phyloP scores from a whole-genome alignment of 2,888 invertebrate genomes.

The Pardosa pseudoannulata region DNA sequence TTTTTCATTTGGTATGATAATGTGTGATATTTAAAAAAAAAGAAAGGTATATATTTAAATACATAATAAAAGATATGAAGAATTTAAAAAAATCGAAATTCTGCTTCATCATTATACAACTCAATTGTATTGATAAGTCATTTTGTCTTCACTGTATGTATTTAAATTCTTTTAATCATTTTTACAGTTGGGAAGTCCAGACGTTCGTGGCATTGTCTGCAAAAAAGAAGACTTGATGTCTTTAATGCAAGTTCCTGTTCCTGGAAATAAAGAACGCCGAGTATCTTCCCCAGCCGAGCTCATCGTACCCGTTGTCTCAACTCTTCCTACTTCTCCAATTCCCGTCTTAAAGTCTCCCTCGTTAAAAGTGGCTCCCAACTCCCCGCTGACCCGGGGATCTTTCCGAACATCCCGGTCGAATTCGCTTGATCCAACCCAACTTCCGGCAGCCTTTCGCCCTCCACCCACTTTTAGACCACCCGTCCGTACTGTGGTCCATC shows the following conservation, averaged over 20 bases:
- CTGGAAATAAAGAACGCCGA: constrained; percentile 35
- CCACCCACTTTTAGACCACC: constrained; percentile 12
- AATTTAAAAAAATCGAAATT: no score
- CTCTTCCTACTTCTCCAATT: constrained; percentile 53
- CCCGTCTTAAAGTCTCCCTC: constrained; percentile 59
- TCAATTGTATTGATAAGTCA: no score
- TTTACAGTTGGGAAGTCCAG: constrained; percentile 47
- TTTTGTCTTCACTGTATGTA: no score
- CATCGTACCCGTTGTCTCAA: constrained; percentile 51
- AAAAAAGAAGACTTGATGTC: constrained; percentile 68
- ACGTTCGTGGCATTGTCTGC: constrained; percentile 65
- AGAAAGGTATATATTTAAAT: no score
- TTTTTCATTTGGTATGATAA: no score
- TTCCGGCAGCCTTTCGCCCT: constrained; percentile 26
- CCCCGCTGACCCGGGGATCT: constrained; percentile 37
- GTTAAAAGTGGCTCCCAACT: constrained; percentile 55
- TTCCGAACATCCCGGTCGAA: constrained; percentile 55
- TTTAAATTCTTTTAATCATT: not conserved
- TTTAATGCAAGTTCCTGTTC: constrained; percentile 31
- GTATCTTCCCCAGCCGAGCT: constrained; percentile 65
- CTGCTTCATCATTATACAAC: no score
- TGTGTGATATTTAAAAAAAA: no score
- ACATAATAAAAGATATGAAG: no score
- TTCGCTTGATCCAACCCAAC: constrained; percentile 52
- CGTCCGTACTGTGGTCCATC: constrained; percentile 36